phyloP scores from a whole-genome alignment of 2,888 invertebrate genomes.

The Polylopha cassiicola region DNA sequence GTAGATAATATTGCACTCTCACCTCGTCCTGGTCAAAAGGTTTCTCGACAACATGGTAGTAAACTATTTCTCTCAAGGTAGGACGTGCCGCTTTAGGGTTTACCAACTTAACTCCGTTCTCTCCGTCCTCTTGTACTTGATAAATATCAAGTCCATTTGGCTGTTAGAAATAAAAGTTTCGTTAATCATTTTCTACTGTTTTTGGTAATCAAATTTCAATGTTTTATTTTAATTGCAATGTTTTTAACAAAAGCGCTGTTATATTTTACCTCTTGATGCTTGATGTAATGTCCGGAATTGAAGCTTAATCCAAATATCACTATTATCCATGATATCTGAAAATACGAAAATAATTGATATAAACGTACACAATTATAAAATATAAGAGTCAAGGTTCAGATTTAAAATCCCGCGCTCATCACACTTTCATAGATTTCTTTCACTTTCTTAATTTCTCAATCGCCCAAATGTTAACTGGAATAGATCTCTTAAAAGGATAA shows the following conservation, averaged over 20 bases:
- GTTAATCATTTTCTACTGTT: too few relatives aligned
- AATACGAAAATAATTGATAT: too few relatives aligned
- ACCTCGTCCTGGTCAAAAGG: slow-evolving; percentile 26
- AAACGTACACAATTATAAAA: background rate
- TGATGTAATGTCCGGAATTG: slow-evolving; percentile 14
- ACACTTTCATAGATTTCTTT: too few relatives aligned
- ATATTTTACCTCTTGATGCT: slow-evolving; percentile 4
- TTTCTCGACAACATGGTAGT: slow-evolving; percentile 39
- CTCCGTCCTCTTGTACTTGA: slow-evolving; percentile 31
- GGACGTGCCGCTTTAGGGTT: slow-evolving; percentile 31
- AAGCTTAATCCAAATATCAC: slow-evolving; percentile 1
- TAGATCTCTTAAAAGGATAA: too few relatives aligned
- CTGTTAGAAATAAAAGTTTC: too few relatives aligned
- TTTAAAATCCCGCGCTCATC: too few relatives aligned
- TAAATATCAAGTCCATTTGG: too few relatives aligned
- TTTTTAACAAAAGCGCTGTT: background rate
- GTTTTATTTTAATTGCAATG: too few relatives aligned
- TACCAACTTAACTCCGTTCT: slow-evolving; percentile 28
- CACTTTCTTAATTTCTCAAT: too few relatives aligned
- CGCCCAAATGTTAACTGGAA: too few relatives aligned
- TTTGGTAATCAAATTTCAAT: too few relatives aligned
- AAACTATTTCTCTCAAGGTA: slow-evolving; percentile 38
- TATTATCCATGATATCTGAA: slow-evolving; percentile 6
- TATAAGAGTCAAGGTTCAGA: background rate
- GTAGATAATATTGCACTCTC: too few relatives aligned